Percentiles rank a stretch among this genome's conserved stretches.
Evolutionary conservation across 2,888 invertebrate species (phyloP).

Genomic region (Hemistola chrysoprasaria): DNA sequence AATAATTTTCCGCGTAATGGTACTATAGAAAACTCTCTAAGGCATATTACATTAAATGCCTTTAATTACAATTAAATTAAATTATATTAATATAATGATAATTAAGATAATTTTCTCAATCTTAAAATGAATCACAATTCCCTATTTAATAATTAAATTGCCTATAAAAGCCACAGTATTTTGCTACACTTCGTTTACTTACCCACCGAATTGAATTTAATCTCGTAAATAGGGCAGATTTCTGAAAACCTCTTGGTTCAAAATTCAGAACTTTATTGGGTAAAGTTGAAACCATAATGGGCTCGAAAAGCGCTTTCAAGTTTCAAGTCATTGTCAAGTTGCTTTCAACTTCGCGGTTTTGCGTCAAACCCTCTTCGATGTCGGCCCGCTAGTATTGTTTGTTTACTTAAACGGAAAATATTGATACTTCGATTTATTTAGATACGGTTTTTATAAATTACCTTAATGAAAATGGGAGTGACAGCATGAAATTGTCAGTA

Average conservation of each 20-base stretch:
- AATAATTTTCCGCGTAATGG: too few relatives aligned
- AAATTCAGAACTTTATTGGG: neutral
- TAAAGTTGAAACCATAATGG: neutral
- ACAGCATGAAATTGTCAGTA: neutral
- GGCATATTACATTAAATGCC: too few relatives aligned
- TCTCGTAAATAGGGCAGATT: neutral
- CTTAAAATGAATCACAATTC: too few relatives aligned
- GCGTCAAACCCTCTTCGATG: constrained; percentile 9
- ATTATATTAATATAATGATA: too few relatives aligned
- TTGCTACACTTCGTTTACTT: constrained; percentile 1
- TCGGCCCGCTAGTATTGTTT: constrained; percentile 4
- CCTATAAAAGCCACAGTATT: too few relatives aligned
- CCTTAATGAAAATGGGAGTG: constrained; percentile 4
- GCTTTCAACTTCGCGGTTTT: constrained; percentile 11
- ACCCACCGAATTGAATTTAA: too few relatives aligned
- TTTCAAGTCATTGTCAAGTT: constrained; percentile 13
- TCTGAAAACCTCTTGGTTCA: neutral
- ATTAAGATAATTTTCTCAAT: too few relatives aligned
- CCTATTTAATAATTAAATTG: too few relatives aligned
- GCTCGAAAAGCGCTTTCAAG: constrained; percentile 14
- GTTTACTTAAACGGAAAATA: constrained; percentile 4
- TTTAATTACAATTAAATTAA: too few relatives aligned
- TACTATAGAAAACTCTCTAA: too few relatives aligned
- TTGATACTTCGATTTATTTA: constrained; percentile 2
- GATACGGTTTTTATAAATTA: neutral